These are phyloP conservation scores for Nesidiocoris tenuis DNA, from an alignment of 2,888 invertebrate species.

Conservation along the genomic window DNA sequence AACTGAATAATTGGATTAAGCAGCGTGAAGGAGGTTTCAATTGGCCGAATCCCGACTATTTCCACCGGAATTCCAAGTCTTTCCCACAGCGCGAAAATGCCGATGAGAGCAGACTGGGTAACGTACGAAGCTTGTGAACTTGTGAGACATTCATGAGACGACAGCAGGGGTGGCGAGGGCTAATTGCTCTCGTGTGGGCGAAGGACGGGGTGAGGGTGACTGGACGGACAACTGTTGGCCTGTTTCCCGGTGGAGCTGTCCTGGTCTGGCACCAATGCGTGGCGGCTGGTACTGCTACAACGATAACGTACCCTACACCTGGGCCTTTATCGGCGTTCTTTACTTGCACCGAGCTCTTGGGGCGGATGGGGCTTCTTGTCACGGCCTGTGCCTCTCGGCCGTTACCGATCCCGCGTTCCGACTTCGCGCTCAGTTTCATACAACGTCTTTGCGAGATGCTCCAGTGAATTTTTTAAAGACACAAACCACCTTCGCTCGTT, in stretches of 20 bases:
- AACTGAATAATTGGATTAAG: too few species aligned
- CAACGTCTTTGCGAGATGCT: slow-evolving; percentile 28
- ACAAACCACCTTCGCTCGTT: slow-evolving; percentile 26
- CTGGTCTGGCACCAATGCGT: background rate
- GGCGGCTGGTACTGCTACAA: background rate
- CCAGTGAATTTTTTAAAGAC: slow-evolving; percentile 34
- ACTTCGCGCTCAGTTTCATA: slow-evolving; percentile 7
- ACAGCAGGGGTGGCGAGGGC: background rate
- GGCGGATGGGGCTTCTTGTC: slow-evolving; percentile 1
- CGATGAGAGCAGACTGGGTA: background rate
- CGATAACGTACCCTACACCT: slow-evolving; percentile 38
- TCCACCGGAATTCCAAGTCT: too few species aligned
- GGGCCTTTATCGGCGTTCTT: slow-evolving; percentile 14
- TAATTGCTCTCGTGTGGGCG: slow-evolving; percentile 34
- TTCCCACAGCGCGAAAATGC: too few species aligned
- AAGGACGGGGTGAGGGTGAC: slow-evolving; percentile 7
- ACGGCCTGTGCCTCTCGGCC: slow-evolving; percentile 25
- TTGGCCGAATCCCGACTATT: too few species aligned
- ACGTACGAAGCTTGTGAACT: background rate
- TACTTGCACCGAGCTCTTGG: slow-evolving; percentile 13
- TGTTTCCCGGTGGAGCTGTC: too few species aligned
- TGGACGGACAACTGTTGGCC: slow-evolving; percentile 34
- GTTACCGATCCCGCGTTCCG: slow-evolving; percentile 19
- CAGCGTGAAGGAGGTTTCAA: too few species aligned
- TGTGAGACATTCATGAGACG: background rate